These are phyloP conservation scores for Presbytis comata DNA, from an alignment of 2,797 vertebrate genomes.

Conservation along the genomic window DNA sequence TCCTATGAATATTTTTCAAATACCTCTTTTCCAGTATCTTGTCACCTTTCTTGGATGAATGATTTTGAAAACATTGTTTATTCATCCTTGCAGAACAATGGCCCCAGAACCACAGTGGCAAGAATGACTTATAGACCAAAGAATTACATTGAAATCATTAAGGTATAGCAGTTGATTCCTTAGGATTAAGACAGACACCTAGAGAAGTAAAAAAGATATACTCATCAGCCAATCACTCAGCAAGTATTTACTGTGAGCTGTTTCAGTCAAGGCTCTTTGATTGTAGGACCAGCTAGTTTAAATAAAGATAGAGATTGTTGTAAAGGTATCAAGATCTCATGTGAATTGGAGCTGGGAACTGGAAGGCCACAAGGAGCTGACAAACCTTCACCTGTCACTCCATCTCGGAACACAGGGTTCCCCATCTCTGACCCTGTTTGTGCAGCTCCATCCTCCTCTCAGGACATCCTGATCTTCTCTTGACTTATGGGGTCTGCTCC, in stretches of 20 bases:
- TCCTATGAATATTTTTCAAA: neutral
- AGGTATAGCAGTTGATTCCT: neutral
- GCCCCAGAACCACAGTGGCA: neutral
- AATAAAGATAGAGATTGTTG: neutral
- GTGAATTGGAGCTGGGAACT: neutral
- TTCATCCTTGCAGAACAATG: neutral
- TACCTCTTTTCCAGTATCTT: neutral
- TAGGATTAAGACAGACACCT: neutral
- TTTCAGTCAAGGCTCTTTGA: neutral
- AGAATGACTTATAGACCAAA: neutral
- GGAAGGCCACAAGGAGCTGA: neutral
- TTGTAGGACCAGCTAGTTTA: neutral
- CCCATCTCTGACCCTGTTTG: neutral
- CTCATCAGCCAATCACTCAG: neutral
- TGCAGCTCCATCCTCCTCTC: neutral
- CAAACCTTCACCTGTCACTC: accelerated
- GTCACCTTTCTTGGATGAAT: neutral
- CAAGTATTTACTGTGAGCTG: neutral
- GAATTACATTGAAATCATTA: neutral
- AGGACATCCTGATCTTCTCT: neutral
- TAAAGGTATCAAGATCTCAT: neutral
- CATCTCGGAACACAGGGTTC: no score
- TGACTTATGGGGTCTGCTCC: no score
- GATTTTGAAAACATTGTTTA: neutral
- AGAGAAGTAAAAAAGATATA: neutral